Evolutionary conservation across 2,113 vertebrate species (phyloP), one percentile per base, ranked within the genome.

Genomic region (Nannospalax galili): DNA sequence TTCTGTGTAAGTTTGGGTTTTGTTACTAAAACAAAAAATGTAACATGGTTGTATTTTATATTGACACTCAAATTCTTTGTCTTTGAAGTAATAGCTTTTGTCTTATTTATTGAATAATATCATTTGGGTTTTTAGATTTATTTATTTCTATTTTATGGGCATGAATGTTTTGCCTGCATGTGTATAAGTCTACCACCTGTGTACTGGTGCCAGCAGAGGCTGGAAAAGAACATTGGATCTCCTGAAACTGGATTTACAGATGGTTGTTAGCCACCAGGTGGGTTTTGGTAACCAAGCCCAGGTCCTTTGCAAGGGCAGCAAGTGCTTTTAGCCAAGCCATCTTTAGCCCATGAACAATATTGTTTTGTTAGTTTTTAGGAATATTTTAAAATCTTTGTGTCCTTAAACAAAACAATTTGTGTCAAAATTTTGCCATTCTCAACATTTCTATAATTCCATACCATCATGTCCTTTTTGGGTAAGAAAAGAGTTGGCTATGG

Each of bases 41-140:
- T 73, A 85, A 87, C 80, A 30, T 79, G 20, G 72, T 92, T 40
- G 24, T 74, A 79, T 64, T 72, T 89, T 62, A 79, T 56, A 56
- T 78, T 69, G 40, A 69, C 67, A 64, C 40, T 87, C 65, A 94
- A 78, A 74, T 58, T 52, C 40, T 79, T 56, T 84, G 9, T 40
- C 60, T 93, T 84, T 93, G 30, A 8, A 88, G 64, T 73, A 88
- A 84, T 20, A 48, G 10, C 52, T 7, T 84, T 75, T 56, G 48
- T 85, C 92, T 92, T 45, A 58, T 80, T 81, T 52, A 82, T n/a
- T 90, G 67, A 67, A 70, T 69, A 75, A 77, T 15, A 28, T 64
- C 37, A 37, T 40, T 52, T 52, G 48, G 48, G 56, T 70, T 88
- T 74, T 52, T 52, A 52, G 48, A 52, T 52, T 52, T 52, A 52